These are phyloP conservation scores for Ashinkailepas kermadecensis DNA, from an alignment of 2,888 invertebrate species.

Conservation along the genomic window DNA sequence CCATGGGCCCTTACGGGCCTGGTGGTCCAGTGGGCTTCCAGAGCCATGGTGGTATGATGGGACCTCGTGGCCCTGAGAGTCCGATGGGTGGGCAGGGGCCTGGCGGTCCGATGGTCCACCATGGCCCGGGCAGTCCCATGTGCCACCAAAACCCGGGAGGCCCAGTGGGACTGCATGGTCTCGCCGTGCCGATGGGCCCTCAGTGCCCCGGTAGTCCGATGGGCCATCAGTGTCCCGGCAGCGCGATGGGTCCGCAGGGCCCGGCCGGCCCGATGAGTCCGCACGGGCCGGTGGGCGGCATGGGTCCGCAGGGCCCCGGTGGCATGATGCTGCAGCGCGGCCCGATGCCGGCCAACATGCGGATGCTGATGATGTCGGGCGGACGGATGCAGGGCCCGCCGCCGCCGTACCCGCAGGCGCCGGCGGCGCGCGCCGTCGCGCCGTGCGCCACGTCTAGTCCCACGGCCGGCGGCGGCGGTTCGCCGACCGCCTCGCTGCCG, in stretches of 20 bases:
- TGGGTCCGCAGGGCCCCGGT: too few relatives aligned
- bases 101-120: conserved; percentile 41
- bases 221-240: conserved; percentile 33
- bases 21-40: too few relatives aligned
- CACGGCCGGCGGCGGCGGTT: conserved; percentile 37
- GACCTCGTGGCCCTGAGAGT: conserved; percentile 23
- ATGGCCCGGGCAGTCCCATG: conserved; percentile 45
- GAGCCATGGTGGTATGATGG: too few relatives aligned
- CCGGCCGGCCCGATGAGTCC: conserved; percentile 28
- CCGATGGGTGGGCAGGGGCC: conserved; percentile 45
- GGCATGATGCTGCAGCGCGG: conserved; percentile 19
- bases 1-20: too few relatives aligned
- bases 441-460: conserved; percentile 64
- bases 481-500: conserved; percentile 30
- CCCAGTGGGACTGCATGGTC: conserved; percentile 35
- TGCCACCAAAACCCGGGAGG: conserved; percentile 46
- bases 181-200: conserved; percentile 37
- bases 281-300: conserved; percentile 26
- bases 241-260: conserved; percentile 33
- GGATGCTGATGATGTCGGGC: conserved; percentile 33
- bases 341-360: conserved; percentile 32
- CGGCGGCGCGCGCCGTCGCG: conserved; percentile 60
- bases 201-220: conserved; percentile 31
- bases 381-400: conserved; percentile 58
- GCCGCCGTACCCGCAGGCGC: conserved; percentile 64